Evolutionary conservation across 2,888 invertebrate genomes (phyloP).

Genomic region (Ophion ventricosus): DNA sequence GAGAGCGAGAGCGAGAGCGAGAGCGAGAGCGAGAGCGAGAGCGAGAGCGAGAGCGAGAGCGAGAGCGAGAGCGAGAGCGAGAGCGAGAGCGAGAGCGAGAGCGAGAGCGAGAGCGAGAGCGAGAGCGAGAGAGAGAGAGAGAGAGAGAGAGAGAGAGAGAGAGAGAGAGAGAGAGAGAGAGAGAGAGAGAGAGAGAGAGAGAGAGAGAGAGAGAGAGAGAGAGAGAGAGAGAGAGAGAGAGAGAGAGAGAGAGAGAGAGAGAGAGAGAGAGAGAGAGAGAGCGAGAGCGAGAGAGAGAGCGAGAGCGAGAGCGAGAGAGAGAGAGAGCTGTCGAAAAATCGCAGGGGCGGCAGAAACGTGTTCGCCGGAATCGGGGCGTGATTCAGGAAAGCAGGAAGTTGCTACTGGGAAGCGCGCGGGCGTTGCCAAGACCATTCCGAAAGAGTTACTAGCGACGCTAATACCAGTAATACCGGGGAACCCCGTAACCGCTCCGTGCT

Average conservation of each 20-base stretch:
- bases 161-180: constrained; percentile 22
- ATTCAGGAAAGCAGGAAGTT: constrained; percentile 69
- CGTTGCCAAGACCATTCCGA: constrained; percentile 78
- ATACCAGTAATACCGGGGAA: constrained; percentile 78
- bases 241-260: constrained; percentile 22
- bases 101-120: no score
- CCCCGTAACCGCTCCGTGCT: constrained; percentile 68
- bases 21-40: constrained; percentile 26
- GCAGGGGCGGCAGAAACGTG: constrained; percentile 67
- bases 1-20: constrained; percentile 20
- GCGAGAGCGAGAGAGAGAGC: neutral
- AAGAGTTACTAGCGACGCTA: constrained; percentile 79
- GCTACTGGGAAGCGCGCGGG: constrained; percentile 69
- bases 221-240: constrained; percentile 22
- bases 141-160: constrained; percentile 22
- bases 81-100: constrained; percentile 35
- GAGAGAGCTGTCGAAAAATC: constrained; percentile 65
- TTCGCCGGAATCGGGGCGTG: constrained; percentile 65
- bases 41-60: constrained; percentile 18
- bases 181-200: constrained; percentile 22
- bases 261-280: constrained; percentile 22
- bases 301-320: no score
- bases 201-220: constrained; percentile 22
- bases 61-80: constrained; percentile 26
- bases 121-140: constrained; percentile 16